Conservation (phyloP, 2,797 vertebrate species). For the Poecilia picta region DNA sequence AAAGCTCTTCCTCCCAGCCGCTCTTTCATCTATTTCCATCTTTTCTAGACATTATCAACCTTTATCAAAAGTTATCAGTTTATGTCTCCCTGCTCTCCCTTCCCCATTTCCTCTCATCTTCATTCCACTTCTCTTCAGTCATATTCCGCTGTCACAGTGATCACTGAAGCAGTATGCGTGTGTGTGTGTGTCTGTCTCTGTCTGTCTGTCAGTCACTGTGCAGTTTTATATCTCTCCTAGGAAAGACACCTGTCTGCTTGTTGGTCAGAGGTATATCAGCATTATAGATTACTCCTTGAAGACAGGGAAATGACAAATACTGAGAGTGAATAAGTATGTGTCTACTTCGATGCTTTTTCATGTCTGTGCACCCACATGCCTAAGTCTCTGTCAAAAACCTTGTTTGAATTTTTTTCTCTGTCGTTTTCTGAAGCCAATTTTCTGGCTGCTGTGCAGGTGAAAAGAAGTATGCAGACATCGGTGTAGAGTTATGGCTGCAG, state of each 20-base stretch:
- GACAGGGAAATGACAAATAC: slow-evolving; percentile 61
- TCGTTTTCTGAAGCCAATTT: slow-evolving; percentile 74
- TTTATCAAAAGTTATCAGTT: slow-evolving; percentile 76
- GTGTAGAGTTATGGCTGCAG: slow-evolving; percentile 82
- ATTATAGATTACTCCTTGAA: slow-evolving; percentile 68
- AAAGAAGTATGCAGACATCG: slow-evolving; percentile 58
- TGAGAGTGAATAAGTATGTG: slow-evolving; percentile 50
- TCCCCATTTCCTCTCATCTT: slow-evolving; percentile 47
- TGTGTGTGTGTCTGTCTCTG: slow-evolving; percentile 38
- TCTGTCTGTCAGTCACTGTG: slow-evolving; percentile 35
- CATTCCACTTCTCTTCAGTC: slow-evolving; percentile 52
- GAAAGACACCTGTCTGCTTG: slow-evolving; percentile 57
- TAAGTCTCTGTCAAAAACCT: slow-evolving; percentile 34
- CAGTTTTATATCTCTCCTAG: slow-evolving; percentile 36
- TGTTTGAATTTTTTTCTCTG: slow-evolving; percentile 50
- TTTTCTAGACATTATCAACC: slow-evolving; percentile 68
- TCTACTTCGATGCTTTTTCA: slow-evolving; percentile 48
- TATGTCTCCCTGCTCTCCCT: slow-evolving; percentile 59
- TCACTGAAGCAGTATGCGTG: slow-evolving; percentile 45
- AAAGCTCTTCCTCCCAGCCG: slow-evolving; percentile 48
- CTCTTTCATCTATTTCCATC: slow-evolving; percentile 54
- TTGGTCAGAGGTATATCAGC: slow-evolving; percentile 61
- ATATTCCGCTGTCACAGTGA: slow-evolving; percentile 72
- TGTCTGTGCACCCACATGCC: slow-evolving; percentile 27
- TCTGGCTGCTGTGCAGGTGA: slow-evolving; percentile 57